phyloP scores from a whole-genome alignment of 2,797 vertebrate genomes.

The Pangasius djambal region DNA sequence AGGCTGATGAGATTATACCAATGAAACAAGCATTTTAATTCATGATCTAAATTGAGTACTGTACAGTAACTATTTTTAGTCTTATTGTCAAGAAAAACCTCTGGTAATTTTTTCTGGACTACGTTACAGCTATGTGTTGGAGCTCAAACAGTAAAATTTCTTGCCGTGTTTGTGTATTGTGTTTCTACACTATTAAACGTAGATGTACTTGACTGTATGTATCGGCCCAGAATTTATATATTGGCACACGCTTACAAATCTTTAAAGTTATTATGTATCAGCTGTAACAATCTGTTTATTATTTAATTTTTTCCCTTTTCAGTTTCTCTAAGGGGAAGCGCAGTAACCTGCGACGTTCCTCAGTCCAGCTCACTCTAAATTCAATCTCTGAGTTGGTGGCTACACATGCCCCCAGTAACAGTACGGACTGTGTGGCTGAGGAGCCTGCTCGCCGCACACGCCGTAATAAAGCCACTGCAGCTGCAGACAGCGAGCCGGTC shows the following conservation, averaged over 20 bases:
- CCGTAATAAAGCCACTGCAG: constrained; percentile 66
- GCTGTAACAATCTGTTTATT: background rate
- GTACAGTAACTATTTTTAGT: background rate
- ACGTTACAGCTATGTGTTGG: background rate
- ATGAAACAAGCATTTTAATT: background rate
- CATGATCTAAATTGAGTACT: background rate
- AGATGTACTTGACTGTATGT: background rate
- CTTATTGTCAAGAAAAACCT: background rate
- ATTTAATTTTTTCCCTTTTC: background rate
- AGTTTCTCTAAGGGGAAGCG: constrained; percentile 78
- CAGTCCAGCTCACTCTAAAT: constrained; percentile 66
- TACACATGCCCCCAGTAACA: constrained; percentile 9
- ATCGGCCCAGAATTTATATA: background rate
- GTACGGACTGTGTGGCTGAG: constrained; percentile 49
- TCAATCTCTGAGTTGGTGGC: constrained; percentile 67
- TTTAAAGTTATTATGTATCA: background rate
- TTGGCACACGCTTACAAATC: background rate
- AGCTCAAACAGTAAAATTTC: background rate
- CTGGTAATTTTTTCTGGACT: background rate
- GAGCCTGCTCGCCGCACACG: constrained; percentile 71
- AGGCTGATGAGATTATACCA: background rate
- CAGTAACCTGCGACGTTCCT: constrained; percentile 77
- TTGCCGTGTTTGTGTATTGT: background rate
- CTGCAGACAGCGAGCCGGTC: constrained; percentile 48
- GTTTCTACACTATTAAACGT: background rate